phyloP scores from a whole-genome alignment of 2,797 vertebrate species.

The Poeciliopsis infans region DNA sequence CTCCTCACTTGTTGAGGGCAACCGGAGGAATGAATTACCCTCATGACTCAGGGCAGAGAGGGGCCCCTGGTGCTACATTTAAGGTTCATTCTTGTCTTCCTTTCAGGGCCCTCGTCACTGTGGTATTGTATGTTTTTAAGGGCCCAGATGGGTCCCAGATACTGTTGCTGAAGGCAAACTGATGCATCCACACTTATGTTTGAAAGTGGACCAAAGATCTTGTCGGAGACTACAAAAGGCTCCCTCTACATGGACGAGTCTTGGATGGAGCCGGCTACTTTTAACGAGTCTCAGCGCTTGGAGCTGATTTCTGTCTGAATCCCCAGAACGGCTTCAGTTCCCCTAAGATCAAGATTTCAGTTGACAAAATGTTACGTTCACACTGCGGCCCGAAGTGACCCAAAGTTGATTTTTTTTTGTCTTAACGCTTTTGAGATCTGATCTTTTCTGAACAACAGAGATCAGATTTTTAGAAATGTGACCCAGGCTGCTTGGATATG shows the following conservation, averaged over 20 bases:
- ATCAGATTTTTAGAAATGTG: too few relatives aligned
- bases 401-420: not conserved
- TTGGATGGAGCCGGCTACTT: slow-evolving; percentile 18
- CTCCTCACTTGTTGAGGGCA: slow-evolving; percentile 13
- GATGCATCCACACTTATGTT: slow-evolving; percentile 11
- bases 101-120: not conserved
- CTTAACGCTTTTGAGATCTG: too few relatives aligned
- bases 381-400: too few relatives aligned
- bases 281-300: slow-evolving; percentile 2
- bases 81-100: slow-evolving; percentile 24
- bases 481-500: too few relatives aligned
- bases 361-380: not conserved
- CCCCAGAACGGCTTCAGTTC: slow-evolving; percentile 9
- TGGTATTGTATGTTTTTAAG: not conserved
- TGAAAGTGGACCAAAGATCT: slow-evolving; percentile 25
- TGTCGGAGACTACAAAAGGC: slow-evolving; percentile 8
- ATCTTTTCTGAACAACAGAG: too few relatives aligned
- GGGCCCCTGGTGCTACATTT: slow-evolving; percentile 10
- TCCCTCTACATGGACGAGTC: slow-evolving; percentile 21
- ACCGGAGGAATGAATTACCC: slow-evolving; percentile 26
- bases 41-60: not conserved
- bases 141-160: slow-evolving; percentile 14
- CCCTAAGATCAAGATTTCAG: slow-evolving; percentile 6
- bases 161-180: slow-evolving; percentile 17
- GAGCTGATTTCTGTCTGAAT: slow-evolving; percentile 20